phyloP scores from a whole-genome alignment of 2,888 invertebrate species.

The Marasmarcha lunaedactyla region DNA sequence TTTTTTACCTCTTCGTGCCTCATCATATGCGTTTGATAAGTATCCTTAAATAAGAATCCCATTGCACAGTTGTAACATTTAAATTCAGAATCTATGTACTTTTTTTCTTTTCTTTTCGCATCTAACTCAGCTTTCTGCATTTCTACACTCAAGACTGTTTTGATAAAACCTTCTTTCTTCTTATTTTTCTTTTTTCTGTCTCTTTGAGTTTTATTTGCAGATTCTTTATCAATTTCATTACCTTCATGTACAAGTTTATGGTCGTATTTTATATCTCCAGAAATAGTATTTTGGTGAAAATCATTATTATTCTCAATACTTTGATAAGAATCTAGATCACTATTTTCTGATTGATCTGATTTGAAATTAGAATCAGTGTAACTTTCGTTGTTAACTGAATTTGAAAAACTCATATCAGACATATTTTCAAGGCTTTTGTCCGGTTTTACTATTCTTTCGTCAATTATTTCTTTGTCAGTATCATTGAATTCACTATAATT shows the following conservation, averaged over 20 bases:
- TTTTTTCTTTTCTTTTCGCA: slow-evolving; percentile 38
- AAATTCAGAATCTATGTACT: slow-evolving; percentile 45
- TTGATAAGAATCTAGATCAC: slow-evolving; percentile 7
- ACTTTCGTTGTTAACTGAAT: slow-evolving; percentile 3
- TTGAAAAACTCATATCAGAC: no score
- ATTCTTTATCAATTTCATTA: slow-evolving; percentile 9
- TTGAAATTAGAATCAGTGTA: slow-evolving; percentile 6
- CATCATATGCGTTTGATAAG: slow-evolving; percentile 60
- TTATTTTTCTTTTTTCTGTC: slow-evolving; percentile 19
- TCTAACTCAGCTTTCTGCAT: slow-evolving; percentile 50
- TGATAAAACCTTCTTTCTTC: slow-evolving; percentile 25
- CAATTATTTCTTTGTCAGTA: slow-evolving; percentile 8
- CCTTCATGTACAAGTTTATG: no score
- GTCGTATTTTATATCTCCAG: no score
- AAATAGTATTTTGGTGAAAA: no score
- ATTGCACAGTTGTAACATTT: slow-evolving; percentile 52
- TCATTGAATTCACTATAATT: slow-evolving; percentile 17
- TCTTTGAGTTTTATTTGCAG: slow-evolving; percentile 3
- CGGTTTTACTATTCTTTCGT: slow-evolving; percentile 22
- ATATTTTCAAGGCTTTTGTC: slow-evolving; percentile 16
- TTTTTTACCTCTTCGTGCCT: slow-evolving; percentile 56
- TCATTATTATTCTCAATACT: slow-evolving; percentile 9
- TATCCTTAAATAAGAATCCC: slow-evolving; percentile 51
- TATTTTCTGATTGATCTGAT: slow-evolving; percentile 1
- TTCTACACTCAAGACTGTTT: slow-evolving; percentile 35